Conservation (phyloP, 2,888 invertebrate species). For the Latrodectus hesperus region DNA sequence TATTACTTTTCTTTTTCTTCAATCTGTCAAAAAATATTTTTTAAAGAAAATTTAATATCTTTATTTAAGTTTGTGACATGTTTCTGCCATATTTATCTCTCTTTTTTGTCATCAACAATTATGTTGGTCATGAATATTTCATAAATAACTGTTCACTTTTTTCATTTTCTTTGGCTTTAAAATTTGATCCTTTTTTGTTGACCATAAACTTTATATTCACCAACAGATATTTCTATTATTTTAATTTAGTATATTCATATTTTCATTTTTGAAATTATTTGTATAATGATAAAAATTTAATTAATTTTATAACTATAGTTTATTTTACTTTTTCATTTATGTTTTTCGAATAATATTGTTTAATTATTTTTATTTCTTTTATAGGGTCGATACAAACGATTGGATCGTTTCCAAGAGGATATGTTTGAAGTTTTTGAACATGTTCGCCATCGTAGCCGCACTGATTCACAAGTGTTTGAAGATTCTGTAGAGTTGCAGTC, state of each 20-base stretch:
- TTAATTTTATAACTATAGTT: background rate
- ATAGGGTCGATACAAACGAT: constrained; percentile 90
- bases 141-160: too few relatives aligned
- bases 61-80: too few relatives aligned
- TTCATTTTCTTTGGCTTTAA: too few relatives aligned
- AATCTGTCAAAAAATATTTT: too few relatives aligned
- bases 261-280: background rate
- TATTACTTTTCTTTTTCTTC: too few relatives aligned
- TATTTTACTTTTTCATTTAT: background rate
- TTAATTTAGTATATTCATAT: background rate
- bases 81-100: too few relatives aligned
- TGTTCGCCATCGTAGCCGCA: constrained; percentile 89
- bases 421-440: constrained; percentile 93
- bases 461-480: constrained; percentile 94
- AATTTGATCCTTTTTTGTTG: too few relatives aligned
- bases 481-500: constrained; percentile 95
- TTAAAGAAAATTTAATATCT: too few relatives aligned
- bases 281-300: background rate
- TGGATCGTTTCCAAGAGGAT: constrained; percentile 97
- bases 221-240: too few relatives aligned
- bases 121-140: too few relatives aligned
- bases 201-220: too few relatives aligned
- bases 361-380: constrained; percentile 20
- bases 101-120: too few relatives aligned
- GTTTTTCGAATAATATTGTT: background rate